These are phyloP conservation scores for Sphaeridia pumilis DNA, from an alignment of 2,888 invertebrate species.

Conservation along the genomic window DNA sequence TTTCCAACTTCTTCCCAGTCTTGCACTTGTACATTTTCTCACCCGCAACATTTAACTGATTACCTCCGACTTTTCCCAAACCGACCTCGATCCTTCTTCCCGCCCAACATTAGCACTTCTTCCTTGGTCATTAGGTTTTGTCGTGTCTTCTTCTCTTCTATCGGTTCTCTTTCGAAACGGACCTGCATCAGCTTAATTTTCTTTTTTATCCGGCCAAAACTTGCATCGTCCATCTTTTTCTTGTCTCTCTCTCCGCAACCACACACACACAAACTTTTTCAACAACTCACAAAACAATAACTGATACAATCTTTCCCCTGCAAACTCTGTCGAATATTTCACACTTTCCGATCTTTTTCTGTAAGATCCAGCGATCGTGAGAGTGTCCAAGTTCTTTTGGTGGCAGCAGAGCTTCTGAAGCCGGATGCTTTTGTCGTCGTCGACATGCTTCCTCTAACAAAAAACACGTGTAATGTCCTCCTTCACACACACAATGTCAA, in stretches of 20 bases:
- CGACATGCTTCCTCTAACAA: too few species aligned
- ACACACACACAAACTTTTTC: slow-evolving; percentile 1
- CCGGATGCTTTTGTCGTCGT: too few species aligned
- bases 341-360: not conserved
- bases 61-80: slow-evolving; percentile 5
- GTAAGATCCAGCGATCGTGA: too few species aligned
- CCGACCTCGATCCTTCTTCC: slow-evolving; percentile 1
- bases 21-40: not conserved
- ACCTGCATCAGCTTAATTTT: not conserved
- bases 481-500: too few species aligned
- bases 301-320: not conserved
- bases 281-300: not conserved
- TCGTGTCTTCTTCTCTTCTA: not conserved
- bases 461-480: too few species aligned
- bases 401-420: too few species aligned
- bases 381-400: too few species aligned
- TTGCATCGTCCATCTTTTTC: too few species aligned
- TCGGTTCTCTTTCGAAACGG: not conserved
- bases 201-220: not conserved
- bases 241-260: not conserved
- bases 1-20: not conserved
- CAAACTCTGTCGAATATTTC: not conserved
- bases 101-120: slow-evolving; percentile 3
- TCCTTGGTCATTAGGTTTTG: not conserved
- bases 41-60: slow-evolving; percentile 5